phyloP scores from a whole-genome alignment of 2,797 vertebrate species.

The Otus scops region DNA sequence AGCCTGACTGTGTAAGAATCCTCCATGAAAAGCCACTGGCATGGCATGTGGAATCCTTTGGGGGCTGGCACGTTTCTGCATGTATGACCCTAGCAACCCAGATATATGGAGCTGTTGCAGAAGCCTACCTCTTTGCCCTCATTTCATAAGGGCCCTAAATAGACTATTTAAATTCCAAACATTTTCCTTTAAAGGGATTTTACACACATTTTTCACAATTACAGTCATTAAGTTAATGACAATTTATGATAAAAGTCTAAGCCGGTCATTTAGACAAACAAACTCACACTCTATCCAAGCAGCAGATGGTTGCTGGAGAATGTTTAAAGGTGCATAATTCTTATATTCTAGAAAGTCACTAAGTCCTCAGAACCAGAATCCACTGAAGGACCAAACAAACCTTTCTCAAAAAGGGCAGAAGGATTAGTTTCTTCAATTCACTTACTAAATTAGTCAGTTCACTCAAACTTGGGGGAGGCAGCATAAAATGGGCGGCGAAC shows the following conservation, averaged over 20 bases:
- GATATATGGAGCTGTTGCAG: background rate
- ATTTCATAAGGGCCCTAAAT: background rate
- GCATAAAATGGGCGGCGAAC: background rate
- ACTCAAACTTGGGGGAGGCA: background rate
- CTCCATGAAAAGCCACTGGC: background rate
- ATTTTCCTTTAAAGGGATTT: background rate
- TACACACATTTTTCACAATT: background rate
- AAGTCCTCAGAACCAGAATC: background rate
- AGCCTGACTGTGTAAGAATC: background rate
- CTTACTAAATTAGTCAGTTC: background rate
- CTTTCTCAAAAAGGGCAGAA: background rate
- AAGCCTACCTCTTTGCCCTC: background rate
- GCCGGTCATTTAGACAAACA: background rate
- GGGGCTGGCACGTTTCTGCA: background rate
- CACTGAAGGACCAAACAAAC: background rate
- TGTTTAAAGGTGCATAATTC: background rate
- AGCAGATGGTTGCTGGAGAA: background rate
- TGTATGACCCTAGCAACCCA: background rate
- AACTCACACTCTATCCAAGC: background rate
- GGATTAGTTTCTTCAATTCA: background rate
- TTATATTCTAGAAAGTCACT: background rate
- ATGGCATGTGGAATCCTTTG: background rate
- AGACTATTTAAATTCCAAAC: background rate
- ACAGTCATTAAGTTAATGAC: background rate
- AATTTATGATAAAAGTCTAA: background rate